Base-by-base conservation (phyloP, 2,113 vertebrate species). In the Trogon melanurus region DNA sequence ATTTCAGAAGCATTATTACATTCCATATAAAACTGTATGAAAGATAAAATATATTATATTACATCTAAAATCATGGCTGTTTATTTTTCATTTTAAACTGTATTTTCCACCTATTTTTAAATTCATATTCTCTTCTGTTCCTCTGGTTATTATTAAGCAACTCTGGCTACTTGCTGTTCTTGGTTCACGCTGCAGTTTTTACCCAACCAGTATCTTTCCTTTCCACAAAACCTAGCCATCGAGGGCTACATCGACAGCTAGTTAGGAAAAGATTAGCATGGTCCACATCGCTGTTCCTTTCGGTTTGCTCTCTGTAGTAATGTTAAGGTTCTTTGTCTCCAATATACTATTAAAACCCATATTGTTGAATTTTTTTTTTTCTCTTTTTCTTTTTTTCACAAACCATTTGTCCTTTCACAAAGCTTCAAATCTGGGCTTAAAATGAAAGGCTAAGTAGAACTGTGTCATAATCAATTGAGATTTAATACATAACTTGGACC, bases 1-100 rank as follows among this genome's bases (percentile, higher is more conserved):
- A 93, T 92, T 96, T 95, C 85, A 86, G 90, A 83, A 72, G 60
- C 72, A 90, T 96, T 93, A 96, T 96, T 96, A 80, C 60, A 53
- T 97, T 95, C 70, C 65, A 79, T 61, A 83, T 9, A 78, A 44
- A 79, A 83, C 60, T 47, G 65, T 85, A 83, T 18, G 51, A 94
- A 94, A 91, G 86, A 88, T 0, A 93, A 60, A 90, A 94, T 96
- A 83, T 80, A 94, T 95, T 90, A 65, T 51, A 93, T 96, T 95
- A 88, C 60, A 64, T 36, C 83, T 38, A 78, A 85, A 94, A 88
- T 70, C 48, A 47, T 11, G 45, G 75, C 34, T 88, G 79, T 67
- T 93, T 85, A 67, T 78, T 94, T 96, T 94, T 94, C 72, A 86
- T 78, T 94, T 86, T 32, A 74, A 53, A 67, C 60, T 74, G 17